Evolutionary conservation across 2,888 invertebrate species (phyloP), one percentile per base, ranked within the genome.

Genomic region (Torymus tubicola): DNA sequence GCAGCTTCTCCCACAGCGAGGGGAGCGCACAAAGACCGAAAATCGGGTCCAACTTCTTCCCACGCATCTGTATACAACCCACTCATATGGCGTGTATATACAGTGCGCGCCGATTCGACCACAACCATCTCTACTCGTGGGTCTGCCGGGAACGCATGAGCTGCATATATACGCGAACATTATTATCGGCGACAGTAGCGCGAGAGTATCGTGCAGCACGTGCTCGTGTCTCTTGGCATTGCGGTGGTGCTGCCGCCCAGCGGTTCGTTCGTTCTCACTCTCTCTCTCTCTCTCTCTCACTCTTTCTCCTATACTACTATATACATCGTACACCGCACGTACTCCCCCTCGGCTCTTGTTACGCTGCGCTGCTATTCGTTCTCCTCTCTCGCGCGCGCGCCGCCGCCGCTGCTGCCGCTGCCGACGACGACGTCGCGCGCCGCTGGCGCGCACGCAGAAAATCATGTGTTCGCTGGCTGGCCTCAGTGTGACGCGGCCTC

Each of bases 401-500:
- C 79, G 84, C 67, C 18, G 52, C 52, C 2, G 21, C 21, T 21
- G 21, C 21, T 21, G 21, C 21, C 21, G 5, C 31, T 31, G 31
- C 31, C 21, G 61, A 52, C 21, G 24, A n/a, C 55, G 53, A 24
- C 63, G 72, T 31, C 64, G 60, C 70, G 70, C 60, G 60, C 60
- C 11, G 16, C 60, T 5, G 63, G 13, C 1, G n/a, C 18, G 67
- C 75, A 53, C 68, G 64, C 74, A 64, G 69, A 76, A 81, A 84
- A 85, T 87, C 87, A 87, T 87, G 87, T 87, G 87, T 85, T 86
- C 82, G 80, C 82, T 42, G 69, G 16, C 70, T 77, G 78, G 71
- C 24, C 64, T 87, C 87, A 87, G 87, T 87, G 84, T 84, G 86
- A 85, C 86, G 83, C 87, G 87, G 86, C 78, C 86, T 84, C 84